Conservation (phyloP, 1,140 invertebrate genomes). For the Probaryconus sp. region DNA sequence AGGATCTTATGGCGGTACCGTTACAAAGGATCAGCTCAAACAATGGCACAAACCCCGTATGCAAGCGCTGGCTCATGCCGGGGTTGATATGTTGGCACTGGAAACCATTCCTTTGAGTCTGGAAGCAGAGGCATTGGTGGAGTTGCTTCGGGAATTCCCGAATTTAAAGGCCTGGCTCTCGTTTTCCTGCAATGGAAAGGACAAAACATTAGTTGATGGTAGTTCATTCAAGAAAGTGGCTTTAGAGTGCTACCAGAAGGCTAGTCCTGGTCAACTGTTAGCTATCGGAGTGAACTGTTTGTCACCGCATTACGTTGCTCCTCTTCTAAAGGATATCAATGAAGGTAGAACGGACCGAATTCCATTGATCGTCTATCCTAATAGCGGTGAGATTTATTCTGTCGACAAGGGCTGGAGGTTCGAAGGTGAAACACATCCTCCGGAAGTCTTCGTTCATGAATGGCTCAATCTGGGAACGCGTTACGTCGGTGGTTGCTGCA, state of each 20-base stretch:
- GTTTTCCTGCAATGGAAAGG: constrained; percentile 88
- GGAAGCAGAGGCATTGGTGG: constrained; percentile 89
- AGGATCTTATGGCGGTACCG: constrained; percentile 87
- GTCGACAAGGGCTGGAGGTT: constrained; percentile 79
- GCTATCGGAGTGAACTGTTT: constrained; percentile 94
- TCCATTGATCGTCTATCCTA: constrained; percentile 86
- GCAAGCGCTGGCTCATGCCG: constrained; percentile 84
- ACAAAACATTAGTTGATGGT: constrained; percentile 84
- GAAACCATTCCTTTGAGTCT: constrained; percentile 92
- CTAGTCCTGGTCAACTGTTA: constrained; percentile 82
- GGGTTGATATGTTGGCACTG: constrained; percentile 90
- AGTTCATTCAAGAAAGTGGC: constrained; percentile 84
- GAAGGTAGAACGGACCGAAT: constrained; percentile 62
- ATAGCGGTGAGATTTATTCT: constrained; percentile 83
- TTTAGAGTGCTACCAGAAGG: constrained; percentile 81
- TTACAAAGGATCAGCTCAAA: constrained; percentile 83
- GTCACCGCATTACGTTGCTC: constrained; percentile 80
- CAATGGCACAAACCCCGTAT: constrained; percentile 91
- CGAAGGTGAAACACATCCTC: constrained; percentile 74
- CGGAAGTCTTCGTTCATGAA: constrained; percentile 81
- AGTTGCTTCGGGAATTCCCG: constrained; percentile 86
- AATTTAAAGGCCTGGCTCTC: constrained; percentile 87
- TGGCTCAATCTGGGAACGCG: constrained; percentile 85
- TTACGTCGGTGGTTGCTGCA: constrained; percentile 90
- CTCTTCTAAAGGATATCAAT: constrained; percentile 80